phyloP scores from a whole-genome alignment of 2,797 vertebrate species.

The Arvicola amphibius region DNA sequence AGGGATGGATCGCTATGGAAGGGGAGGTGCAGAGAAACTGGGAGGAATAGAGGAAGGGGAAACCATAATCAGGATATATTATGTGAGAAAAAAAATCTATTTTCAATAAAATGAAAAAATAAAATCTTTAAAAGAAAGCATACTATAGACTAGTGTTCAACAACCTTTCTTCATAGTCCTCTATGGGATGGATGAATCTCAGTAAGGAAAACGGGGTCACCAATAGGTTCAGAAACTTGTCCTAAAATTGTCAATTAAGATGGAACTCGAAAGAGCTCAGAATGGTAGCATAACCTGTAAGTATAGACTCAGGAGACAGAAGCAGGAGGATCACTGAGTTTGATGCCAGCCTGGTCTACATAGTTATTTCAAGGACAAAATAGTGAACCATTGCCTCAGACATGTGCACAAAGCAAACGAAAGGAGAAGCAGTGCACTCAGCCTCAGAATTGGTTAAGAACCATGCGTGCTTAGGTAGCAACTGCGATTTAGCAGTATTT shows the following conservation, averaged over 20 bases:
- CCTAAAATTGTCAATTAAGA: conserved; percentile 21
- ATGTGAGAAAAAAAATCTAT: not conserved
- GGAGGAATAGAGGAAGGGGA: not conserved
- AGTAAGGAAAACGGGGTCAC: conserved; percentile 36
- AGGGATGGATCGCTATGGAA: not conserved
- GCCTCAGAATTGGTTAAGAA: not conserved
- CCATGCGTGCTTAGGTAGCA: not conserved
- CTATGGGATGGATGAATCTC: conserved; percentile 6
- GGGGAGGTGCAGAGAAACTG: not conserved
- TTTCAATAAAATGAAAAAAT: not conserved
- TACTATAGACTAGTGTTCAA: conserved; percentile 30
- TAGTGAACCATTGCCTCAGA: not conserved
- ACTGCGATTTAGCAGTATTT: not conserved
- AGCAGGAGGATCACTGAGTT: not conserved
- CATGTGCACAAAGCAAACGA: no score
- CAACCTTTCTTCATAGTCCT: conserved; percentile 28
- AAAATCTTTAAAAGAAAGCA: not conserved
- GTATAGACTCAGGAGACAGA: not conserved
- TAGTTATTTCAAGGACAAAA: not conserved
- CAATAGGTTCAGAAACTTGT: not conserved
- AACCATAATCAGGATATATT: not conserved
- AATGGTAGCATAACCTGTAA: not conserved
- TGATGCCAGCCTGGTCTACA: not conserved
- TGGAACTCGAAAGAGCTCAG: not conserved
- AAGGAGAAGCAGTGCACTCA: not conserved